Base-by-base conservation (phyloP, 64 coral and sea anemone genomes). In the Exaiptasia diaphana region DNA sequence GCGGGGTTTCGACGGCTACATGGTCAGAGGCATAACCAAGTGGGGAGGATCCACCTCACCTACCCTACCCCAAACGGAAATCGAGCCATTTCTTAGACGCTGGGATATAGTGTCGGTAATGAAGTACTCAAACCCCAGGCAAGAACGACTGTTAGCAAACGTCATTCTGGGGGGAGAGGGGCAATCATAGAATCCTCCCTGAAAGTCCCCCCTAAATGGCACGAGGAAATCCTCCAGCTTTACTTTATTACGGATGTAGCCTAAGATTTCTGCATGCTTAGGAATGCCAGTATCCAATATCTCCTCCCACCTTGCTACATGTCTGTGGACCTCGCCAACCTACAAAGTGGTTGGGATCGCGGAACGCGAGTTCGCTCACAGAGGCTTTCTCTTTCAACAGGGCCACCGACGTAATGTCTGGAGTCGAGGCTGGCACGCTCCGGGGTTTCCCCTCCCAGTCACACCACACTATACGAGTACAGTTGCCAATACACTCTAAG, bases 31-130 rank as follows among this genome's bases (percentile, higher is more conserved):
- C 25, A 64, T 49, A 37, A 71, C 79, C 31, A 70, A 26, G 30
- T 82, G 31, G 3, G 79, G 62, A n/a, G 62, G 79, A 53, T 70
- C 5, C 33, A 70, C 63, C 25, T 50, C n/a, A 14, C 32, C 63
- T 4, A 82, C 64, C n/a, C 33, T 38, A 38, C 63, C 79, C 58
- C 31, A 69, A 27, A 70, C 40, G 26, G 18, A 14, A 1, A 82
- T 7, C 9, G 79, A 71, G 11, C 79, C 44, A 70, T 82, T 82
- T 14, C 3, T 15, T 36, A 69, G 30, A 53, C 45, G 65, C 12
- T 67, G 29, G 0, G 35, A 13, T 3, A 62, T 82, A 32, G 78
- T 82, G 26, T 55, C 17, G 1, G 78, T 53, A 30, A 68, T 68
- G 43, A 82, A 82, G 38, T 34, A 24, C 27, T 45, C 15, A 68